Evolutionary conservation across 2,888 invertebrate genomes (phyloP), one percentile per base, ranked within the genome.

Genomic region (Osedax fenrisi): DNA sequence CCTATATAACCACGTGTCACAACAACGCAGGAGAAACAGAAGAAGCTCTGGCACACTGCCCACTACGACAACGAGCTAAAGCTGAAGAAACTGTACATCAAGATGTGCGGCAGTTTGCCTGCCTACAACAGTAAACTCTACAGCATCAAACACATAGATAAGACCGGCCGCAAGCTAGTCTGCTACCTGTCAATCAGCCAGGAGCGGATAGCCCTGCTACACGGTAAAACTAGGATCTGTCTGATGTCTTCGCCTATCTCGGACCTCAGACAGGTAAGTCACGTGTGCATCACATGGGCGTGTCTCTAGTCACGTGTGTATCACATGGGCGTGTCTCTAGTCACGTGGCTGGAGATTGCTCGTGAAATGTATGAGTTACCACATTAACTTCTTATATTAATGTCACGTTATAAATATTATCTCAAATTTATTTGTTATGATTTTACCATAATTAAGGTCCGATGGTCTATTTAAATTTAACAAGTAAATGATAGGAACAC

Each of bases 41-140:
- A 88, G 76, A 88, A 88, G 80, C 81, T 89, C 41, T 88, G 88
- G 83, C 89, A 89, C 80, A 87, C 88, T 1, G 87, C 88, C 5
- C 87, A 88, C 62, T 89, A 88, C 80, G 89, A 89, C 80, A 88
- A 87, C 72, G 89, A 89, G 79, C 81, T 87, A 2, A 88, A 88
- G 77, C 84, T 89, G 80, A 89, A 89, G 81, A 87, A 88, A 79
- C 83, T 88, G 62, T 89, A 89, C 82, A 86, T 88, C 74, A 88
- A 88, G 81, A 88, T 88, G 75, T 88, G 88, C 80, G 86, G 87
- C 77, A 86, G 88, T 73, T 84, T 89, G 76, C 88, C 89, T 2
- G 87, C 88, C 3, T 88, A 87, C 81, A 87, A 87, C 59, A 88
- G 88, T 82, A 87, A 87, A 77, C 85, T 89, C 17, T 89, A 88